phyloP scores from a whole-genome alignment of 1,140 invertebrate species.

The Diorhabda elongata region DNA sequence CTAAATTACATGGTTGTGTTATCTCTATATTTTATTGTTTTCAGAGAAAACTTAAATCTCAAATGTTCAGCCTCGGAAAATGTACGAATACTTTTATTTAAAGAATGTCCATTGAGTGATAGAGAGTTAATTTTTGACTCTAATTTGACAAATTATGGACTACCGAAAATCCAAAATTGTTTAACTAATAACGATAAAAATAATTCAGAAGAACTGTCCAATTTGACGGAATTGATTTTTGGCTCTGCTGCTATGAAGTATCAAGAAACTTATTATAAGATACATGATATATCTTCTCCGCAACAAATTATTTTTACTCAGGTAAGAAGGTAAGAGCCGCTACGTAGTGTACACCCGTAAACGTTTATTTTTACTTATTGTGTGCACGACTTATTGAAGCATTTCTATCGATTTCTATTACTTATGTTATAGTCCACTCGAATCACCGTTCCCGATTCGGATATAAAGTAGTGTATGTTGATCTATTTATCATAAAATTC shows the following conservation, averaged over 20 bases:
- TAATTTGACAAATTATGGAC: constrained; percentile 38
- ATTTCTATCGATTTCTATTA: no score
- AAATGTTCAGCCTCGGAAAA: constrained; percentile 51
- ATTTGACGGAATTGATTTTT: constrained; percentile 85
- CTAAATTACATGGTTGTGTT: no score
- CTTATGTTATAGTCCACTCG: no score
- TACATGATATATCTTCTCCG: constrained; percentile 70
- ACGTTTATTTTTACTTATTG: no score
- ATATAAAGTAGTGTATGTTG: no score
- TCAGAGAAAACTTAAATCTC: neutral
- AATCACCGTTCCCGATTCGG: no score
- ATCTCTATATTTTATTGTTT: neutral
- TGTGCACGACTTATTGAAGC: no score
- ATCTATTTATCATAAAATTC: no score
- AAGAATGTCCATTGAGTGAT: constrained; percentile 77
- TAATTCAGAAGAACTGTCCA: constrained; percentile 63
- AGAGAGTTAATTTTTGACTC: constrained; percentile 83
- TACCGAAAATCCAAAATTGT: neutral
- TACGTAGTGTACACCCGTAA: no score
- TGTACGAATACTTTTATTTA: constrained; percentile 75
- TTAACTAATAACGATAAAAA: constrained; percentile 43
- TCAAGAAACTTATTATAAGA: constrained; percentile 77
- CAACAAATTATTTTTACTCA: constrained; percentile 70
- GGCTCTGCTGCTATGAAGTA: constrained; percentile 83
- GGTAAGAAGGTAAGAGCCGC: constrained; percentile 53